A percentile compares a stretch with the other conserved stretches of the same genome.
Conservation (phyloP, 2,888 invertebrate species). For the Pteria penguin region DNA sequence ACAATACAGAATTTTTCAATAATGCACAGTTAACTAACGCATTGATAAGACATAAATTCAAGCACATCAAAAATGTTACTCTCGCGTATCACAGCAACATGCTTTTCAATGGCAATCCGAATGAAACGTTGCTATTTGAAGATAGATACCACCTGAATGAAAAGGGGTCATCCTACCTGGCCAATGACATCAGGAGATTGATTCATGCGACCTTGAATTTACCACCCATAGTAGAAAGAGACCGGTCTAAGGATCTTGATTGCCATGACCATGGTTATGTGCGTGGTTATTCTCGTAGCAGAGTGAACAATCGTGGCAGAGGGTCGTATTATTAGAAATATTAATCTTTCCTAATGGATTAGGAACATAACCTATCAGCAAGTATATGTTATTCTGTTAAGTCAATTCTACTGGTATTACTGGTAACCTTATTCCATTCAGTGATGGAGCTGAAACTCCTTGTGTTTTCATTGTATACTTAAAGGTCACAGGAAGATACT, state of each 20-base stretch:
- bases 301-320: neutral
- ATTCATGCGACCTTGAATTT: constrained; percentile 7
- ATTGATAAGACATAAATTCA: constrained; percentile 12
- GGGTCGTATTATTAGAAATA: neutral
- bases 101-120: constrained; percentile 11
- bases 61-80: neutral
- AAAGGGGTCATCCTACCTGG: neutral
- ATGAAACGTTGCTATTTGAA: neutral
- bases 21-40: constrained; percentile 18
- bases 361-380: neutral
- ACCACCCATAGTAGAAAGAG: neutral
- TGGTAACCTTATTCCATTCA: neutral
- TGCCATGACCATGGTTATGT: neutral
- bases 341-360: neutral
- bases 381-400: neutral
- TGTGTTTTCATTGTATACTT: no score
- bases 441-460: neutral
- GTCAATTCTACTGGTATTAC: no score
- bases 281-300: neutral
- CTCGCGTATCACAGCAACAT: constrained; percentile 18
- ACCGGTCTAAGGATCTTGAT: neutral
- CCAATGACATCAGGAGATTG: neutral
- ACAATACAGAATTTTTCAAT: constrained; percentile 1
- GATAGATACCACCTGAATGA: constrained; percentile 2
- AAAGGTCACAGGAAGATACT: no score